A percentile compares a stretch with the other conserved stretches of the same genome.
Evolutionary conservation across 1,140 invertebrate species (phyloP).

Genomic region (Octopus bimaculoides): DNA sequence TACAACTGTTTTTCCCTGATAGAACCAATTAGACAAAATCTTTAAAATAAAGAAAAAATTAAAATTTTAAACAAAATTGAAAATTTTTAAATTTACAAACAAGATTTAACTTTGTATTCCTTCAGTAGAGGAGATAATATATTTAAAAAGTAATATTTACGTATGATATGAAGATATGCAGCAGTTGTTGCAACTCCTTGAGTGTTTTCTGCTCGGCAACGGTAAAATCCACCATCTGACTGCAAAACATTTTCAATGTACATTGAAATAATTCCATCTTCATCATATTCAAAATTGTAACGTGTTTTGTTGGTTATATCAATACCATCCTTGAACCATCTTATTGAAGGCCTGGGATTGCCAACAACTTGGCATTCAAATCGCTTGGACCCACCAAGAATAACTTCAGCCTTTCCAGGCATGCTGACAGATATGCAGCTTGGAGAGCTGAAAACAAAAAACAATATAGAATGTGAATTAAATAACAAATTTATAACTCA

Average conservation of each 20-base stretch:
- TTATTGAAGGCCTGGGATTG: slow-evolving; percentile 44
- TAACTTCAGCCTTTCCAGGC: slow-evolving; percentile 45
- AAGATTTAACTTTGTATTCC: no score
- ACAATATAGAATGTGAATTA: not conserved
- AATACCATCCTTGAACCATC: slow-evolving; percentile 51
- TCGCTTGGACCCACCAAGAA: slow-evolving; percentile 43
- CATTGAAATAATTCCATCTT: slow-evolving; percentile 47
- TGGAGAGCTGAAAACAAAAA: slow-evolving; percentile 9
- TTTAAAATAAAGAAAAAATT: no score
- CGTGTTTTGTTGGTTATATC: slow-evolving; percentile 46
- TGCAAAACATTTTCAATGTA: slow-evolving; percentile 42
- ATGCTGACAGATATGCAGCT: slow-evolving; percentile 23
- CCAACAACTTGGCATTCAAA: slow-evolving; percentile 53
- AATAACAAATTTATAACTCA: not conserved
- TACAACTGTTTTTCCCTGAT: no score
- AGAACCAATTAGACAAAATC: no score
- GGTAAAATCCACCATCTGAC: slow-evolving; percentile 42
- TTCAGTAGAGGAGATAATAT: no score
- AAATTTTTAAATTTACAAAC: no score
- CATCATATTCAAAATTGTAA: slow-evolving; percentile 40
- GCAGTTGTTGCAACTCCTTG: slow-evolving; percentile 50
- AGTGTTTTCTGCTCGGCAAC: slow-evolving; percentile 50
- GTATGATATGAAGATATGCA: slow-evolving; percentile 46
- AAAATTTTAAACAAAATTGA: no score
- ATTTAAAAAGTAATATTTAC: slow-evolving; percentile 25